Evolutionary conservation across 92 coral and sea anemone genomes (phyloP).

Genomic region (Palythoa grandiflora): DNA sequence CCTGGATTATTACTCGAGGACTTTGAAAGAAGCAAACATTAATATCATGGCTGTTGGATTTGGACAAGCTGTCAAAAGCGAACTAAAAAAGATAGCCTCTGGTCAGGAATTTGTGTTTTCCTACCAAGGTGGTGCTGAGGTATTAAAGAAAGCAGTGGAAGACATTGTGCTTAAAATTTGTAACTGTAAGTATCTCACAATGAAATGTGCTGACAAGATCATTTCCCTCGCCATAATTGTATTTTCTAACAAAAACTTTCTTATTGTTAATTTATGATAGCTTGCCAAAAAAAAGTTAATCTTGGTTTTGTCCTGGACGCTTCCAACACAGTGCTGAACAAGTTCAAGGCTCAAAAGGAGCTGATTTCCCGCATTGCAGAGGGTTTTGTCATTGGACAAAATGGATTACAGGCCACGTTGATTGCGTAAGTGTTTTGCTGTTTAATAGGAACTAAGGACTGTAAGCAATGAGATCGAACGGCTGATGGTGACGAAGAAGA

Average conservation of each 20-base stretch:
- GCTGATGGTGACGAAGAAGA: too few relatives aligned
- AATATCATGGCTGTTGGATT: slow-evolving; percentile 23
- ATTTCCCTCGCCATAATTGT: not conserved
- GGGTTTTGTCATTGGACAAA: not conserved
- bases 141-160: not conserved
- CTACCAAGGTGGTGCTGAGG: not conserved
- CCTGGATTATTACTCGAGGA: not conserved
- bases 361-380: not conserved
- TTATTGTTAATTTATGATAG: not conserved
- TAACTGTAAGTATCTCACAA: slow-evolving; percentile 9
- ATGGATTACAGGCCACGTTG: not conserved
- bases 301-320: slow-evolving; percentile 26
- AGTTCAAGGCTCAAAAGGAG: not conserved
- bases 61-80: not conserved
- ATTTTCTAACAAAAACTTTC: not conserved
- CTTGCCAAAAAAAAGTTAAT: slow-evolving; percentile 9
- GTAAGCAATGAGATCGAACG: too few relatives aligned
- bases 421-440: not conserved
- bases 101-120: not conserved
- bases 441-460: too few relatives aligned
- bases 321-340: not conserved
- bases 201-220: not conserved
- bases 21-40: not conserved
- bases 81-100: slow-evolving; percentile 10
- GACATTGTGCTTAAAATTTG: not conserved